Percentiles rank a stretch among this genome's conserved stretches.
Evolutionary conservation across 2,888 invertebrate genomes (phyloP).

Genomic region (Arrhopalites spinosus): DNA sequence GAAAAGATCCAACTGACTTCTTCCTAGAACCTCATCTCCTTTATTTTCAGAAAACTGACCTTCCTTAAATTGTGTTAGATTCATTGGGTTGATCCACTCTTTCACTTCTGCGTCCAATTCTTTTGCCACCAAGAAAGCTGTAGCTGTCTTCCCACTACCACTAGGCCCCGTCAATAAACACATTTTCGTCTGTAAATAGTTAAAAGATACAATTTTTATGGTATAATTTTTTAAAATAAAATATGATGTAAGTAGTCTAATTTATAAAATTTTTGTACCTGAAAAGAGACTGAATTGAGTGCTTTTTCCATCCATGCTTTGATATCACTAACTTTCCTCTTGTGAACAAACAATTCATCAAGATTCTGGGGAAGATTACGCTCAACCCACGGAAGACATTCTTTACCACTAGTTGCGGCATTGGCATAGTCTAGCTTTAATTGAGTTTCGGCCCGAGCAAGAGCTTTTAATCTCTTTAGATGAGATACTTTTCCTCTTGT

Average conservation of each 20-base stretch:
- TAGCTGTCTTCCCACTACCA: slow-evolving; percentile 82
- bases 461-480: slow-evolving; percentile 21
- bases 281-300: slow-evolving; percentile 35
- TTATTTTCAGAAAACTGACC: neutral
- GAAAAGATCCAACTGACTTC: slow-evolving; percentile 71
- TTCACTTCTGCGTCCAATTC: slow-evolving; percentile 67
- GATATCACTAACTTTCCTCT: slow-evolving; percentile 75
- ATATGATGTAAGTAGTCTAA: no score
- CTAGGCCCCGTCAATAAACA: slow-evolving; percentile 80
- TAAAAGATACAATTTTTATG: no score
- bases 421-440: neutral
- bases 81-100: slow-evolving; percentile 82
- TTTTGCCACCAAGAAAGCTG: slow-evolving; percentile 70
- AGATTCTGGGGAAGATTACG: slow-evolving; percentile 65
- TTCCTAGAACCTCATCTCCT: slow-evolving; percentile 45
- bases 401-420: neutral
- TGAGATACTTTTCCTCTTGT: slow-evolving; percentile 18
- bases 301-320: slow-evolving; percentile 68
- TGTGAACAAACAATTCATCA: slow-evolving; percentile 73
- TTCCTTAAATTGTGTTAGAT: slow-evolving; percentile 23
- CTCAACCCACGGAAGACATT: slow-evolving; percentile 45
- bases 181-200: slow-evolving; percentile 60
- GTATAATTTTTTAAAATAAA: no score
- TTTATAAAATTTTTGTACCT: neutral
- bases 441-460: slow-evolving; percentile 18